Evolutionary conservation across 2,888 invertebrate genomes (phyloP), one percentile per base, ranked within the genome.

Genomic region (Bellardia bayeri): DNA sequence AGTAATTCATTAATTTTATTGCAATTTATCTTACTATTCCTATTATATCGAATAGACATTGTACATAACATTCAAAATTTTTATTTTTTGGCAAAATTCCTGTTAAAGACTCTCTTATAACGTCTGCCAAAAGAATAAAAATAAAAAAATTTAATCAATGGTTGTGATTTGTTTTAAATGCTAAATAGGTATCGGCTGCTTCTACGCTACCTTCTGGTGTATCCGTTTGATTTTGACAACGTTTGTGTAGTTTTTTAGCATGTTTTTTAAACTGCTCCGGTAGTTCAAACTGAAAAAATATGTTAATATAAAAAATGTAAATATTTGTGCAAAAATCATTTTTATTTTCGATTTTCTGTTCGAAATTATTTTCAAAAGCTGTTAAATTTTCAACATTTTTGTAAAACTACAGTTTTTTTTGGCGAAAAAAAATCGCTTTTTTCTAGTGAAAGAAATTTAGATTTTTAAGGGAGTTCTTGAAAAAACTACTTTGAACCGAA

Each of bases 1-100:
- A 7, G n/a, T 51, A n/a, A n/a, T 49, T 14, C n/a, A 30, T 58
- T 30, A 58, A 13, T 8, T 37, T 14, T 37, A 9, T 45, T 40
- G 7, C n/a, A 6, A 8, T 75, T 49, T 45, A 45, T 51, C 91
- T 88, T 78, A 93, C 93, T 89, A 93, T 86, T 61, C 93, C 92
- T 40, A 92, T 90, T 80, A 90, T 90, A n/a, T 92, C 90, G 56
- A 93, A 90, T 81, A 93, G 89, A 86, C 93, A 93, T 66, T 93
- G 91, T 0, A 93, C 63, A 75, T 93, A 93, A 54, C 93, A 93
- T 79, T 93, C 91, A 1, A 93, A 89, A 8, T 83, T 76, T 11
- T 88, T 89, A 85, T 92, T 91, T 13, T 88, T 84, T 11, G 92
- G 90, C 45, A 93, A 76, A 42, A 71, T 61, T 40, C 91, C 90